A percentile compares a stretch with the other conserved stretches of the same genome.
Conservation (phyloP, 2,113 vertebrate genomes). For the Percopsis transmontana region DNA sequence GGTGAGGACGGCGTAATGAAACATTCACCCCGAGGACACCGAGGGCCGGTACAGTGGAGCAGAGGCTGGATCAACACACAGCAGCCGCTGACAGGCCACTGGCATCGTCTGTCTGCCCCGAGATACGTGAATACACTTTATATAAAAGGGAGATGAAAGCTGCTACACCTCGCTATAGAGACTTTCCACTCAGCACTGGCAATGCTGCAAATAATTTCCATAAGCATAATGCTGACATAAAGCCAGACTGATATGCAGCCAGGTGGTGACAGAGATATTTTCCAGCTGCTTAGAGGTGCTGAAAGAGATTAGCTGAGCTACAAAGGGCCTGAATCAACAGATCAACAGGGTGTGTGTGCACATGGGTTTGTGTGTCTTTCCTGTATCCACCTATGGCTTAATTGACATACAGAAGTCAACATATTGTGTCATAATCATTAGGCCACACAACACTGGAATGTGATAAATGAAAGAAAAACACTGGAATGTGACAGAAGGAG, state of each 20-base stretch:
- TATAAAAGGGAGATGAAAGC: constrained; percentile 8
- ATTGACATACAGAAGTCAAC: too few species aligned
- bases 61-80: background rate
- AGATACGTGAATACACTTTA: background rate
- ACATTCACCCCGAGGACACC: background rate
- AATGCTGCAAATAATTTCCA: constrained; percentile 45
- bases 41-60: background rate
- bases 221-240: constrained; percentile 31
- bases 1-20: background rate
- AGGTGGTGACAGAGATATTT: constrained; percentile 51
- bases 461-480: too few species aligned
- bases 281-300: constrained; percentile 51
- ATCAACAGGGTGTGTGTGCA: constrained; percentile 38
- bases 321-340: constrained; percentile 56
- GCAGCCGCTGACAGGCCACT: background rate
- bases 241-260: constrained; percentile 29
- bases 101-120: too few species aligned
- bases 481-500: too few species aligned
- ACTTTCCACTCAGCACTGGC: background rate
- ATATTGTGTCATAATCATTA: too few species aligned
- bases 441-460: too few species aligned
- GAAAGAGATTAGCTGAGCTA: constrained; percentile 67
- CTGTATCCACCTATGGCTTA: too few species aligned
- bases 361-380: background rate
- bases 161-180: constrained; percentile 1